Evolutionary conservation across 2,113 vertebrate genomes (phyloP), one percentile per base, ranked within the genome.

Genomic region (Upupa epops): DNA sequence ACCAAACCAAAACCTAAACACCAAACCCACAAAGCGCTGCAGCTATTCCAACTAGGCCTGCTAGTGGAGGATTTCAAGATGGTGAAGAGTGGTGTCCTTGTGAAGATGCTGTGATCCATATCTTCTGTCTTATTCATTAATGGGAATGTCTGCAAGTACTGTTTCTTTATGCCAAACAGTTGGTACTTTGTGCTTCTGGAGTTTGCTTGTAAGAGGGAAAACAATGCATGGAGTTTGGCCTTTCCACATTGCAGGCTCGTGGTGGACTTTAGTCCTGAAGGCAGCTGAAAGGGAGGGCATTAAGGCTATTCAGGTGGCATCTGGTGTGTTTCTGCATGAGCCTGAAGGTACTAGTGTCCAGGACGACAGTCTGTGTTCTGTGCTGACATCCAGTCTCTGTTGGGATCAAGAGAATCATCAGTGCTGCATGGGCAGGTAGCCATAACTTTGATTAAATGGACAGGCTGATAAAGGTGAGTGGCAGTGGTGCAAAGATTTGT

Each of bases 201-300:
- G 21, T 61, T 89, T n/a, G 5, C 89, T 91, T 80, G 29, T 60
- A 15, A 81, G 68, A 90, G 31, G 79, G 37, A 52, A 68, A 95
- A 36, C 32, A 84, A 66, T 21, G 15, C 63, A 80, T 88, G 95
- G 95, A 96, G 92, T 96, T 97, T 94, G 96, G 40, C 72, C 42
- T 55, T 24, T 96, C 86, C 84, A 94, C 17, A 1, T 86, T 82
- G 71, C 60, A 85, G 80, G 59, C 42, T 83, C 83, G 52, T 58
- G n/a, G 83, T 92, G 97, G 93, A 97, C 97, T 97, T 97, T 94
- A 95, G 70, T 86, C 92, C 3, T 1, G 54, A 36, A 85, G 84
- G 52, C 8, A 5, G 18, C 56, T 83, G 81, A 55, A 68, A 73
- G 69, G 60, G 34, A 80, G 70, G 56, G 31, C 86, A 60, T 88